Conservation (phyloP, 2,888 invertebrate species). For the Mechanitis mazaeus region DNA sequence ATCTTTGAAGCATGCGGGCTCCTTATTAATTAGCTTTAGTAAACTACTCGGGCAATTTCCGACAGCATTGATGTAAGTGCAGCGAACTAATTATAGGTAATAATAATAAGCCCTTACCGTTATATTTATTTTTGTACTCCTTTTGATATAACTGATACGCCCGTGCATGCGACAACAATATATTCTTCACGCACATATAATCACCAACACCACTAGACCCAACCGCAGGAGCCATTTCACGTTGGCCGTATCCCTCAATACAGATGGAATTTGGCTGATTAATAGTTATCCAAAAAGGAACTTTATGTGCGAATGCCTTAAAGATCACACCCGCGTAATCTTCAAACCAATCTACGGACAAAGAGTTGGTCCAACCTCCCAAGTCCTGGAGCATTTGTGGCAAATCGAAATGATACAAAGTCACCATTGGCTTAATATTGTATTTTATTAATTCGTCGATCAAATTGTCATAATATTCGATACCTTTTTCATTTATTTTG, state of each 20-base stretch:
- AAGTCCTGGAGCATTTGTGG: slow-evolving; percentile 54
- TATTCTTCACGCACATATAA: slow-evolving; percentile 74
- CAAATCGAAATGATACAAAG: slow-evolving; percentile 55
- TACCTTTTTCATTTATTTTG: slow-evolving; percentile 55
- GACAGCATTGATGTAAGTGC: neutral
- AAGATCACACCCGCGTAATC: slow-evolving; percentile 66
- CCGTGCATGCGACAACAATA: slow-evolving; percentile 77
- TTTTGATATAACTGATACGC: slow-evolving; percentile 63
- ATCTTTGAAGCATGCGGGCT: too few species aligned
- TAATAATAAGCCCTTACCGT: slow-evolving; percentile 39
- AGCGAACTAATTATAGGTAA: too few species aligned
- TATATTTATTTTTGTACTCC: slow-evolving; percentile 48
- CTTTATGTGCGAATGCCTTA: slow-evolving; percentile 62
- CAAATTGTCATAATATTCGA: slow-evolving; percentile 75
- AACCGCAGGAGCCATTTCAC: slow-evolving; percentile 49
- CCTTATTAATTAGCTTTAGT: too few species aligned
- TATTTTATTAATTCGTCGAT: slow-evolving; percentile 65
- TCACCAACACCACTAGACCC: slow-evolving; percentile 57
- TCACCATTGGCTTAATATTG: slow-evolving; percentile 55
- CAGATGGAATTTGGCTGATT: slow-evolving; percentile 76
- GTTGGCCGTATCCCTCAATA: slow-evolving; percentile 62
- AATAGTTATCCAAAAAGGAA: slow-evolving; percentile 77
- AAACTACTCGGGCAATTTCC: too few species aligned
- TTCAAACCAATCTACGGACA: slow-evolving; percentile 58
- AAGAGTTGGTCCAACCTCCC: slow-evolving; percentile 56